Evolutionary conservation across 1,140 invertebrate species (phyloP).

Genomic region (Philaenus spumarius): DNA sequence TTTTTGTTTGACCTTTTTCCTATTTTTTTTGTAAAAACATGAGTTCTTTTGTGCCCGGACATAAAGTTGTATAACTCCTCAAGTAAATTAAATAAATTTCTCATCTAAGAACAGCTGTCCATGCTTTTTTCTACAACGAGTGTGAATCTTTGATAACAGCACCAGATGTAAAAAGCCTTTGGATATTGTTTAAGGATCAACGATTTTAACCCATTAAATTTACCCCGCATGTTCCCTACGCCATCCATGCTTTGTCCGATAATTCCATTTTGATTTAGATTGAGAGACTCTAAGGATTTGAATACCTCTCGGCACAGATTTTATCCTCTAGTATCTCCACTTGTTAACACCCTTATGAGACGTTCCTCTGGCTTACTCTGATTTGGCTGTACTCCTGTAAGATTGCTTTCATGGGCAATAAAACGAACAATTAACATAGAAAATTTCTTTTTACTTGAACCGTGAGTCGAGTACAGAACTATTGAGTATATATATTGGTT

Average conservation of each 20-base stretch:
- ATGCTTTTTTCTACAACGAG: background rate
- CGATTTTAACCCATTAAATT: background rate
- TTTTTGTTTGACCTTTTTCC: slow-evolving; percentile 1
- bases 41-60: background rate
- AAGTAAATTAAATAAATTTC: background rate
- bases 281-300: background rate
- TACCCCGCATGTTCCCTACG: background rate
- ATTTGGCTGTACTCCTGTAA: background rate
- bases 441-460: background rate
- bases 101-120: background rate
- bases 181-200: background rate
- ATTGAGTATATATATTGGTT: background rate
- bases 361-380: background rate
- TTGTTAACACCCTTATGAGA: background rate
- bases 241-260: background rate
- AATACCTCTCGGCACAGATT: background rate
- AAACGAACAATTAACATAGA: background rate
- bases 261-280: background rate
- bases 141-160: background rate
- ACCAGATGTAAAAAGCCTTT: background rate
- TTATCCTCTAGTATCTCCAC: background rate
- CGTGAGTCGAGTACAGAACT: background rate
- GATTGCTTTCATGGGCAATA: background rate
- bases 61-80: background rate
- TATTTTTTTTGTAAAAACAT: background rate